Evolutionary conservation across 2,888 invertebrate species (phyloP), one percentile per base, ranked within the genome.

Genomic region (Teleogryllus oceanicus): DNA sequence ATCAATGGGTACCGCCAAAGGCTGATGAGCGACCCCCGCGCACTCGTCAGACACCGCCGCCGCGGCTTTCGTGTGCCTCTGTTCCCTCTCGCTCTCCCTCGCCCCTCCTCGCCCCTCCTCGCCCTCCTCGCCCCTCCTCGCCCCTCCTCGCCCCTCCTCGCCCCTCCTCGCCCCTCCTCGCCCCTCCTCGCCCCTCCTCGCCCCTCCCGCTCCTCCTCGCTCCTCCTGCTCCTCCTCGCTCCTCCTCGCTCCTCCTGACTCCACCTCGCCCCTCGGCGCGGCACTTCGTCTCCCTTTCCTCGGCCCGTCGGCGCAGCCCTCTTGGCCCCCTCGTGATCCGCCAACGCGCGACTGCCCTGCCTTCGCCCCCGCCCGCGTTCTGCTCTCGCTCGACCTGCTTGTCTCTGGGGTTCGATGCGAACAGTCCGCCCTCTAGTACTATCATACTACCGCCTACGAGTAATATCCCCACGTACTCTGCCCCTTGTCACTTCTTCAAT

Each of bases 141-240:
- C 82, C 80, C 81, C 82, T 81, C 83, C 82, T 79, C 80, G 80
- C 81, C 83, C 83, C 83, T 81, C 80, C 82, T 82, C 81, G 79
- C 80, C 79, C 81, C 81, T 79, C 81, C 81, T 83, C 81, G 81
- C 81, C 50, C 80, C 10, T 21, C 21, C 24, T 24, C 24, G 24
- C 3, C 62, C 76, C 76, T 2, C 76, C 5, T 2, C 2, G 24
- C 21, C 21, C 76, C 76, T 8, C 76, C 76, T 76, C 16, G 16
- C 5, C 76, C 13, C n/a, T n/a, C n/a, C n/a, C n/a, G n/a, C n/a
- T n/a, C n/a, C 76, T 10, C 16, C 11, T 3, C 2, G 21, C 37
- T 1, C 21, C 81, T 81, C 79, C 50, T 83, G 82, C 82, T 79
- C 81, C 82, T 81, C 83, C 82, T 79, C 80, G 80, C 81, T 82